phyloP scores from a whole-genome alignment of 2,113 vertebrate genomes.

The Tauraco erythrolophus region DNA sequence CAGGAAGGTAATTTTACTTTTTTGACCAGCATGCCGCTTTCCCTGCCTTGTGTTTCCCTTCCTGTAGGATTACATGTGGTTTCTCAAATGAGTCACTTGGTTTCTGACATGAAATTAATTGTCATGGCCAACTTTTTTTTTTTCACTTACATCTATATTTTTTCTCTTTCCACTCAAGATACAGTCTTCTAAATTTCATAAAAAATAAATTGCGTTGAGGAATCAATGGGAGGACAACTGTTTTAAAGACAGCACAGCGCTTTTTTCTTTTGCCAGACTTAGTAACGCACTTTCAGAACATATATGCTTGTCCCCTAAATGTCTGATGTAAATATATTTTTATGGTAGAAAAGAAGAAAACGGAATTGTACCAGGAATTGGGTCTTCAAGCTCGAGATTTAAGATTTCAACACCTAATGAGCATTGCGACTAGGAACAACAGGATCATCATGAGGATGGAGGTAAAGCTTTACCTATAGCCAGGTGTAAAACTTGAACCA shows the following conservation, averaged over 20 bases:
- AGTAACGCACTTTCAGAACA: background rate
- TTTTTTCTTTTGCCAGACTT: background rate
- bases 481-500: background rate
- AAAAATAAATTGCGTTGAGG: background rate
- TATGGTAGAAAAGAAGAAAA: slow-evolving; percentile 92
- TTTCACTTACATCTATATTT: background rate
- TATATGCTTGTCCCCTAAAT: background rate
- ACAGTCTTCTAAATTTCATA: background rate
- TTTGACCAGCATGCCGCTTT: background rate
- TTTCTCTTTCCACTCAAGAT: background rate
- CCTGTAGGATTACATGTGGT: background rate
- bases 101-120: background rate
- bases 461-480: slow-evolving; percentile 66
- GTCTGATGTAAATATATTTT: background rate
- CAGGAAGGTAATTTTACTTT: background rate
- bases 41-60: background rate
- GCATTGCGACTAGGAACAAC: slow-evolving; percentile 90
- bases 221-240: background rate
- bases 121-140: background rate
- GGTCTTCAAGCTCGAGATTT: slow-evolving; percentile 95
- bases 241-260: background rate
- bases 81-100: background rate
- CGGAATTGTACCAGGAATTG: slow-evolving; percentile 92
- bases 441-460: slow-evolving; percentile 94
- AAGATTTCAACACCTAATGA: slow-evolving; percentile 92